Base-by-base conservation (phyloP, 2,113 vertebrate species). In the Lycocorax pyrrhopterus region DNA sequence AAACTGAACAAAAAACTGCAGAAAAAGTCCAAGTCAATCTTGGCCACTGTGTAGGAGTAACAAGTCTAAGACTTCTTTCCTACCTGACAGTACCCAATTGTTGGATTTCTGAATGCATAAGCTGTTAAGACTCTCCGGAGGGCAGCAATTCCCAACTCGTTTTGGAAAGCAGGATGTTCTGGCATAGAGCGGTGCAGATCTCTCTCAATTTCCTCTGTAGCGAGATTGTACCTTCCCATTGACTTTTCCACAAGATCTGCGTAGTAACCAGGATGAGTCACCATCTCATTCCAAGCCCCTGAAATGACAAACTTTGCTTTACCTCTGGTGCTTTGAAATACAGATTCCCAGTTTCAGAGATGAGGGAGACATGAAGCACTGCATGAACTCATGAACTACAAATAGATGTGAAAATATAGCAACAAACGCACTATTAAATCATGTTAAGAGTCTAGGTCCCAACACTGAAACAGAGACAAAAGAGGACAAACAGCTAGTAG, bases 161-260 rank as follows among this genome's bases (percentile, higher is more conserved):
- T 99, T 97, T 99, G 99, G 97, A 99, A 99, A 63, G 99, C 99
- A 9, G 98, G 97, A 97, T 99, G 99, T 91, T 99, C 99, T 0
- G 99, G 99, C 99, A 99, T 99, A 9, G 99, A 99, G 33, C 99
- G 99, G 93, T 99, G 99, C 33, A 99, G 98, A 97, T 99, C 99
- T 7, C 99, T 98, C 97, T 99, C 99, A 1, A 99, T 99, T 97
- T 99, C 99, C 83, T 99, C 99, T 1, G 99, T 99, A 11, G 99
- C 99, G 59, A 99, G 95, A 19, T 97, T 99, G 83, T 98, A 98
- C 59, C 96, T 98, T 10, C 99, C 99, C 90, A 96, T 98, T 46
- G 99, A 99, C 97, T 98, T 98, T 94, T 99, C 98, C 92, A 99
- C 98, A 89, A 99, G 97, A 81, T 99, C 98, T 3, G 98, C 95